Evolutionary conservation across 2,797 vertebrate species (phyloP).

Genomic region (Echiichthys vipera): DNA sequence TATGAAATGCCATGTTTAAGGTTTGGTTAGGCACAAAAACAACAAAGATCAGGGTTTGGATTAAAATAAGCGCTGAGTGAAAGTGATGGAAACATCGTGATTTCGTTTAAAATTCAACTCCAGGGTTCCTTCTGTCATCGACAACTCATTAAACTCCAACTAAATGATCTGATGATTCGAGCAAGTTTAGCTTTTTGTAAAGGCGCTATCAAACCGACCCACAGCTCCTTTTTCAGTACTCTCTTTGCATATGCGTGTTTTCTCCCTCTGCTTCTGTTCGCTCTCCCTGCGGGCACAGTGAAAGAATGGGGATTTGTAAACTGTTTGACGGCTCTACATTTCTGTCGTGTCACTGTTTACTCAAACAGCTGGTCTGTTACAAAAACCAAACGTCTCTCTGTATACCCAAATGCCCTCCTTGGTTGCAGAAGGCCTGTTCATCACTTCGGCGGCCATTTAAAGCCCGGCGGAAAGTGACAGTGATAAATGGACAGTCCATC

Average conservation of each 20-base stretch:
- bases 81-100: background rate
- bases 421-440: conserved; percentile 46
- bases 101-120: background rate
- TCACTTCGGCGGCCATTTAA: conserved; percentile 44
- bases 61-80: background rate
- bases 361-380: conserved; percentile 70
- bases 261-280: conserved; percentile 48
- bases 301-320: conserved; percentile 75
- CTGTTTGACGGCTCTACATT: conserved; percentile 75
- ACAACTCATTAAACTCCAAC: conserved; percentile 7
- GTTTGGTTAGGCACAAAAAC: background rate
- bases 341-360: conserved; percentile 75
- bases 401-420: conserved; percentile 56
- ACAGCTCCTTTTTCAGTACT: conserved; percentile 33
- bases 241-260: background rate
- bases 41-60: background rate
- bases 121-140: background rate
- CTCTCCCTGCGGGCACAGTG: conserved; percentile 32
- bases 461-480: conserved; percentile 40
- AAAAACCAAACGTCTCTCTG: conserved; percentile 71
- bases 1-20: background rate
- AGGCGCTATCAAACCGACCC: background rate
- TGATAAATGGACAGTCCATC: conserved; percentile 36
- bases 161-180: conserved; percentile 21
- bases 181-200: conserved; percentile 15